Base-by-base conservation (phyloP, 2,113 vertebrate species). In the Pipa parva region DNA sequence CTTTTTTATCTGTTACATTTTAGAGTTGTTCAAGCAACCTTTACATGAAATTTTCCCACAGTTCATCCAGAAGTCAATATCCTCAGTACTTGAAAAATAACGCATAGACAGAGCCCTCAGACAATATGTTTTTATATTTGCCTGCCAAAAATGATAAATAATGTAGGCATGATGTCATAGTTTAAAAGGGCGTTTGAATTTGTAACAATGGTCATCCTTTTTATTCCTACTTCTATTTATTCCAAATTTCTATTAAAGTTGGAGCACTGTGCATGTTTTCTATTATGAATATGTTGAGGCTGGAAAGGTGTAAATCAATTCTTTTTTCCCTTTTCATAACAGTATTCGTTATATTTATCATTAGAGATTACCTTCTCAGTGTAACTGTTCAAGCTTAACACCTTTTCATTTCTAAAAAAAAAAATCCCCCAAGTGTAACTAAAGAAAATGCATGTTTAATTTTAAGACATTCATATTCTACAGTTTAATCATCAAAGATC, bases 391-490 rank as follows among this genome's bases (percentile, higher is more conserved):
- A 70, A n/a, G 57, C 66, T 54, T 52, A 60, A 70, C 66, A 61
- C n/a, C 58, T 70, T 70, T 61, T 61, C 66, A 70, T 70, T 70
- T 70, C 36, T 22, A 2, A 46, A 61, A 2, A 46, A 61, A 13
- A 1, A 18, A 60, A 17, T 61, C 33, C 48, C 49, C 57, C 57
- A 61, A 70, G 66, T 61, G 49, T 70, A 70, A 70, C 66, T 70
- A 70, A 70, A 70, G 66, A 60, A 61, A 70, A 61, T 60, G 58
- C 66, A 70, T 61, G 66, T 70, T 70, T 70, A 70, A 70, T 70
- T 70, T 68, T 13, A 18, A 52, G 57, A 70, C 52, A 61, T 61
- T 68, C 61, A 61, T 61, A 70, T 58, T 61, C 66, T 61, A 61
- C 48, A 54, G 66, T 70, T 61, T 70, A 70, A 70, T 70, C 66